Evolutionary conservation across 1,140 invertebrate genomes (phyloP).

Genomic region (Penaeus indicus): DNA sequence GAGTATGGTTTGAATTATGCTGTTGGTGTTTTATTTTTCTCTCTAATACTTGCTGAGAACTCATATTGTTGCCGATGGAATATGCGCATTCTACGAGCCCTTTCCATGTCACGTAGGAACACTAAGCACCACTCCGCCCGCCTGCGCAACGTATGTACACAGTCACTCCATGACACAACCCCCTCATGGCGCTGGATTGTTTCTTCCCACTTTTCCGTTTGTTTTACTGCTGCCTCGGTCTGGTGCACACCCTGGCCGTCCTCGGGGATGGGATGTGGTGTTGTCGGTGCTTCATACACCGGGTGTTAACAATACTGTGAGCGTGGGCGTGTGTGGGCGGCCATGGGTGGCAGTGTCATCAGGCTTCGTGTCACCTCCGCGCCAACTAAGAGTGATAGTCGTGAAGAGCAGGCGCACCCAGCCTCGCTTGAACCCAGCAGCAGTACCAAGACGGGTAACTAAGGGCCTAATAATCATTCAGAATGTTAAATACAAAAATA

Average conservation of each 20-base stretch:
- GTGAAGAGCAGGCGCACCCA: conserved; percentile 31
- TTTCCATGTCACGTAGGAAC: conserved; percentile 28
- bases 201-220: neutral
- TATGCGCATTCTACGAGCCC: conserved; percentile 54
- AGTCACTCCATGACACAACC: conserved; percentile 14
- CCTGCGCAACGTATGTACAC: conserved; percentile 16
- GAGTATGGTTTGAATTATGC: conserved; percentile 58
- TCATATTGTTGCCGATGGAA: conserved; percentile 56
- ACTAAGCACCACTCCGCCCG: conserved; percentile 25
- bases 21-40: conserved; percentile 44
- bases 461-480: conserved; percentile 51
- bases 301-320: conserved; percentile 60
- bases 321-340: conserved; percentile 61
- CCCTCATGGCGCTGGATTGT: neutral
- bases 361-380: conserved; percentile 43
- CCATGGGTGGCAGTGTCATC: conserved; percentile 42
- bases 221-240: conserved; percentile 28
- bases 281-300: conserved; percentile 61
- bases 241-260: conserved; percentile 10
- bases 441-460: conserved; percentile 29
- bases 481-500: conserved; percentile 54
- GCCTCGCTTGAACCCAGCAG: conserved; percentile 42
- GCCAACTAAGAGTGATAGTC: conserved; percentile 49
- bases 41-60: conserved; percentile 61
- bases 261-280: conserved; percentile 46